phyloP scores from a whole-genome alignment of 2,113 vertebrate genomes.

The Percina caprodes region DNA sequence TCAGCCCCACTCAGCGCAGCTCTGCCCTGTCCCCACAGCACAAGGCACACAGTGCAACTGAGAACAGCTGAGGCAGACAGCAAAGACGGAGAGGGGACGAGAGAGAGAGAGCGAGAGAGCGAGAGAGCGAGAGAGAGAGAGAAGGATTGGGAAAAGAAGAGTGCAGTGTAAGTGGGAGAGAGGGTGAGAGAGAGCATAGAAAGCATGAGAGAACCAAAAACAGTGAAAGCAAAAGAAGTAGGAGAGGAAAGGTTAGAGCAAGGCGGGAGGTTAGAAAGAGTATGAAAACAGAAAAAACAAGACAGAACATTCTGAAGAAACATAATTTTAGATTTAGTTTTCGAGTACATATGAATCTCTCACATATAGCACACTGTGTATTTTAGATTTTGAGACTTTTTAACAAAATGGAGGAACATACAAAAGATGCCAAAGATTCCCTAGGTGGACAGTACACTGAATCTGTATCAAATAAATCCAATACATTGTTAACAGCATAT shows the following conservation, averaged over 20 bases:
- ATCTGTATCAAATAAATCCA: neutral
- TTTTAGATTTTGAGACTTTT: neutral
- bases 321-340: neutral
- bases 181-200: constrained; percentile 58
- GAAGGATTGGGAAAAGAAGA: constrained; percentile 22
- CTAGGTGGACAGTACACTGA: neutral
- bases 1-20: constrained; percentile 68
- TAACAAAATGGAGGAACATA: neutral
- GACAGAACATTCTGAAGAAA: constrained; percentile 15
- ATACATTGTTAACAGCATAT: neutral
- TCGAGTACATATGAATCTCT: neutral
- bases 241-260: constrained; percentile 48
- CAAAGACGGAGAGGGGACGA: constrained; percentile 59
- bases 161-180: constrained; percentile 65
- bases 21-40: constrained; percentile 73
- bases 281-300: constrained; percentile 43
- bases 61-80: constrained; percentile 81
- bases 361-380: neutral
- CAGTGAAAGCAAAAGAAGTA: constrained; percentile 54
- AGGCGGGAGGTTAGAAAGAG: constrained; percentile 51
- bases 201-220: constrained; percentile 63
- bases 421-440: neutral
- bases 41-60: constrained; percentile 77
- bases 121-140: constrained; percentile 10
- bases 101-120: constrained; percentile 34